phyloP scores from a whole-genome alignment of 2,888 invertebrate species.

The Chalcosyrphus nemorum region DNA sequence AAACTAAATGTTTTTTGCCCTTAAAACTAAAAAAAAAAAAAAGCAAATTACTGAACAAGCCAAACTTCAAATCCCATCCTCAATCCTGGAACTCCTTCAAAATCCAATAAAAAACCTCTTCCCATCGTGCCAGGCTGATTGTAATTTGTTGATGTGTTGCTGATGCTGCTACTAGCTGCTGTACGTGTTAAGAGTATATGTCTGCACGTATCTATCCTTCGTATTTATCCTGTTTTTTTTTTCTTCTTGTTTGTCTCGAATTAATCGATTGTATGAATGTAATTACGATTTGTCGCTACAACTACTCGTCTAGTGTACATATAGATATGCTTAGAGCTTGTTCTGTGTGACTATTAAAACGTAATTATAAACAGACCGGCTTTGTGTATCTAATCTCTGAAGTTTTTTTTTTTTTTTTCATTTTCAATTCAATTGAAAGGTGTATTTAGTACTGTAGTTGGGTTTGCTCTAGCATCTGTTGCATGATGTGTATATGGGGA shows the following conservation, averaged over 20 bases:
- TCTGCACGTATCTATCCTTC: constrained; percentile 30
- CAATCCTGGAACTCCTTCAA: constrained; percentile 49
- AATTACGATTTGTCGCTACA: constrained; percentile 45
- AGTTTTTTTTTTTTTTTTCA: too few relatives aligned
- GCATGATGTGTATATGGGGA: background rate
- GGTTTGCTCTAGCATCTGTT: constrained; percentile 6
- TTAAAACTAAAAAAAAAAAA: constrained; percentile 46
- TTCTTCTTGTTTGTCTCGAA: constrained; percentile 46
- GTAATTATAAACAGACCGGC: constrained; percentile 5
- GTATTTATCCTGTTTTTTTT: constrained; percentile 25
- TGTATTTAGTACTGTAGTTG: background rate
- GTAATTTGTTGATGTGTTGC: constrained; percentile 39
- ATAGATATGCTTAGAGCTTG: background rate
- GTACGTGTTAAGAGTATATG: constrained; percentile 1
- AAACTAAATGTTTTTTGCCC: constrained; percentile 52
- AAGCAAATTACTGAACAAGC: constrained; percentile 68
- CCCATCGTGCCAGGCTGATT: constrained; percentile 37
- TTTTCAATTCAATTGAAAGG: background rate
- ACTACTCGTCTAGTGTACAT: constrained; percentile 5
- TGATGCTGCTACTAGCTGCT: constrained; percentile 17
- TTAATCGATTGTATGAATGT: constrained; percentile 67
- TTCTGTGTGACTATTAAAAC: constrained; percentile 14
- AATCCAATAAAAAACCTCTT: constrained; percentile 58
- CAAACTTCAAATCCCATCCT: constrained; percentile 61
- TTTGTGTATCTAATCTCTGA: background rate